A percentile compares a stretch with the other conserved stretches of the same genome.
phyloP scores from a whole-genome alignment of 2,113 vertebrate genomes.

The Sitta europaea region DNA sequence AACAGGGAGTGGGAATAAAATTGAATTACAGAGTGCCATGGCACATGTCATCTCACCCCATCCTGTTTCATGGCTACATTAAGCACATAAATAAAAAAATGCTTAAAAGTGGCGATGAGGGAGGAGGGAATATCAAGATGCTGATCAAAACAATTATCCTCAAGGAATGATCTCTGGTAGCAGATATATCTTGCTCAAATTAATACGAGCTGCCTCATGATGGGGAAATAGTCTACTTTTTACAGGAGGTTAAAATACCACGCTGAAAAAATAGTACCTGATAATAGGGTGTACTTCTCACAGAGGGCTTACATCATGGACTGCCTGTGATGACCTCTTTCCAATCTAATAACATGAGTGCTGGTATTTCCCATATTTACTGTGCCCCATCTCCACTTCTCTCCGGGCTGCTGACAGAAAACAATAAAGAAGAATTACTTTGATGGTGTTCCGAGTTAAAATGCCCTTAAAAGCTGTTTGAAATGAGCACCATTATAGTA shows the following conservation, averaged over 20 bases:
- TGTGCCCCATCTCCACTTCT: neutral
- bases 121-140: slow-evolving; percentile 33
- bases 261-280: neutral
- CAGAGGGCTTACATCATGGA: neutral
- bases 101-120: neutral
- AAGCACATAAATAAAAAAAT: slow-evolving; percentile 34
- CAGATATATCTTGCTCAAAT: slow-evolving; percentile 39
- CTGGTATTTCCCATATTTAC: neutral
- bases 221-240: neutral
- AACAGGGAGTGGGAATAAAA: slow-evolving; percentile 66
- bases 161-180: neutral
- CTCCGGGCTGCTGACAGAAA: neutral
- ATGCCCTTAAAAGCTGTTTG: slow-evolving; percentile 28
- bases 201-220: neutral
- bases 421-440: slow-evolving; percentile 45
- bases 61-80: slow-evolving; percentile 33
- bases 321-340: neutral
- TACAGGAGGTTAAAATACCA: neutral
- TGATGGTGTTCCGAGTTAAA: slow-evolving; percentile 1
- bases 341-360: neutral
- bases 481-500: neutral
- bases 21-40: slow-evolving; percentile 19
- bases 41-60: slow-evolving; percentile 12
- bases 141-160: slow-evolving; percentile 34
- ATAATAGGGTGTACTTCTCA: neutral